phyloP scores from a whole-genome alignment of 2,888 invertebrate species.

The Parnassius apollo region DNA sequence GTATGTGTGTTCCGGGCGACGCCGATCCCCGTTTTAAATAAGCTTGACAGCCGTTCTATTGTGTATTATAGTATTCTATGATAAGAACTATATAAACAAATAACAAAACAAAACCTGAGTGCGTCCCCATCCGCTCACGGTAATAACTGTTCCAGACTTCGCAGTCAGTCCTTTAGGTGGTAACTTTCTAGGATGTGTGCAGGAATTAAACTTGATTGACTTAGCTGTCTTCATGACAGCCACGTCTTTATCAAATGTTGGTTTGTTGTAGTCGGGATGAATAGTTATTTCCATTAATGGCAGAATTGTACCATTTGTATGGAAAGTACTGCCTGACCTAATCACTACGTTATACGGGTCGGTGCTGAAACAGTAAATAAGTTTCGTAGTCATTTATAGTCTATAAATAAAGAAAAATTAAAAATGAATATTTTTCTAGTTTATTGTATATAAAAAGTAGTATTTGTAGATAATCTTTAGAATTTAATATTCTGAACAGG shows the following conservation, averaged over 20 bases:
- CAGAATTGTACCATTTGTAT: slow-evolving; percentile 65
- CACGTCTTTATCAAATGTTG: slow-evolving; percentile 66
- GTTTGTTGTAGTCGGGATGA: slow-evolving; percentile 59
- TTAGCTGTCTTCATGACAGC: slow-evolving; percentile 63
- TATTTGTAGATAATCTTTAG: no score
- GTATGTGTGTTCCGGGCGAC: no score
- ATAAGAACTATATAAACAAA: no score
- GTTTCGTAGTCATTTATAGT: no score
- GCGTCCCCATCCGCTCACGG: slow-evolving; percentile 69
- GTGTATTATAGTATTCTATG: no score
- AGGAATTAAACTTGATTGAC: slow-evolving; percentile 54
- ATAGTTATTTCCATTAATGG: slow-evolving; percentile 62
- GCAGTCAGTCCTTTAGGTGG: slow-evolving; percentile 43
- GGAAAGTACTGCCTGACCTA: slow-evolving; percentile 67
- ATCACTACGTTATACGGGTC: slow-evolving; percentile 34
- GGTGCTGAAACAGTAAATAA: no score
- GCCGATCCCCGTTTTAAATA: no score
- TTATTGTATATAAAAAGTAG: no score
- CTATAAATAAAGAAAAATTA: no score
- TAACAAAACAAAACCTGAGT: slow-evolving; percentile 42
- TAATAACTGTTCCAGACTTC: slow-evolving; percentile 42
- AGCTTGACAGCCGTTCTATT: no score
- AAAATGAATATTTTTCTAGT: no score
- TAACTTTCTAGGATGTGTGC: slow-evolving; percentile 52
- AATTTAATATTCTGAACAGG: no score